Evolutionary conservation across 2,797 vertebrate genomes (phyloP), one percentile per base, ranked within the genome.

Genomic region (Coluber constrictor): DNA sequence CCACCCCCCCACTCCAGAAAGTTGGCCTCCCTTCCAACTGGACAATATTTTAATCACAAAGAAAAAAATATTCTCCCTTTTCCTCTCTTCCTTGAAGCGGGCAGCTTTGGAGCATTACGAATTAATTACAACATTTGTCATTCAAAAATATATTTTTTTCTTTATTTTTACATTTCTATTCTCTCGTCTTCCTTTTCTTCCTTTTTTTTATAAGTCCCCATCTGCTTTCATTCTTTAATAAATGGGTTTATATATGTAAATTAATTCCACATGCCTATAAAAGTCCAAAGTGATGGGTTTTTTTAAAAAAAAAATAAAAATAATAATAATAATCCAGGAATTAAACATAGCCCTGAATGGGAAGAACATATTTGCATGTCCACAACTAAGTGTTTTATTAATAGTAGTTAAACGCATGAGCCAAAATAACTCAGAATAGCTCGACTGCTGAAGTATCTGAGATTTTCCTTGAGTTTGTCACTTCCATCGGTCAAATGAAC

Each of bases 211-310:
- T 18, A 88, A 86, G 63, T 13, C 97, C 95, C n/a, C 3, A 93
- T 97, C 94, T 95, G 20, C 89, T 96, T 96, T 94, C 1, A 32
- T 95, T 92, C 87, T 27, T 96, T 92, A 55, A 90, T 0, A 88
- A 96, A 95, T 90, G 92, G 92, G 94, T 96, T 95, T 94, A 95
- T 94, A 92, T 87, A 96, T 56, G 55, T 1, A 96, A 96, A 96
- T 96, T 83, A 94, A 94, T 94, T 94, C 63, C 93, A 83, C 10
- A 83, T 93, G 96, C 96, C 87, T 94, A 94, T 95, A 94, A 97
- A 93, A 94, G 94, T 25, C 16, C 79, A 87, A 12, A 59, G 32
- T 89, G 88, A 93, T 94, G 11, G 11, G 2, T 6, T 59, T 47
- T 96, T 97, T 59, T 96, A 94, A 16, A 18, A 66, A 89, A 27